Percentiles rank a stretch among this genome's conserved stretches.
These are phyloP conservation scores for Bellardia bayeri DNA, from an alignment of 2,888 invertebrate species.

Conservation along the genomic window DNA sequence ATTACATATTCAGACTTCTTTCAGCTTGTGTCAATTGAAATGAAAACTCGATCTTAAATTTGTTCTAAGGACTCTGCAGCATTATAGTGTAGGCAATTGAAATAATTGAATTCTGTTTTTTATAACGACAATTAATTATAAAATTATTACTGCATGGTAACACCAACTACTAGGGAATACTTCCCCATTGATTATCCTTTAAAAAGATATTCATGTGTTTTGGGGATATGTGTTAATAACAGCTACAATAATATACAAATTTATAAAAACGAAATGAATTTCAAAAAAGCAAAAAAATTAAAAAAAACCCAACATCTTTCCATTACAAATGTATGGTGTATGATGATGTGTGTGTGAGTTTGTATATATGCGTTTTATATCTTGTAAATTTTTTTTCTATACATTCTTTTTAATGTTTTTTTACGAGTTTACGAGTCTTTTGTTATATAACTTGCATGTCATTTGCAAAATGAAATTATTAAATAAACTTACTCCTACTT, in stretches of 20 bases:
- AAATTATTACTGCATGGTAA: neutral
- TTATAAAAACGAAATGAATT: slow-evolving; percentile 47
- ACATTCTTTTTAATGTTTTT: slow-evolving; percentile 64
- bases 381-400: slow-evolving; percentile 28
- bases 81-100: too few species aligned
- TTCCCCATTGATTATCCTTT: slow-evolving; percentile 44
- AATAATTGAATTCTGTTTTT: too few species aligned
- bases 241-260: slow-evolving; percentile 47
- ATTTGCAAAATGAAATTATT: slow-evolving; percentile 82
- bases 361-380: neutral
- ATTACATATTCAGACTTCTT: too few species aligned
- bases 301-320: slow-evolving; percentile 48
- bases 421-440: slow-evolving; percentile 79
- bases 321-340: neutral
- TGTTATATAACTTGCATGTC: slow-evolving; percentile 82
- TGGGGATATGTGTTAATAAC: slow-evolving; percentile 61
- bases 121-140: too few species aligned
- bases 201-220: slow-evolving; percentile 46
- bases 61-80: too few species aligned
- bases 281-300: slow-evolving; percentile 11
- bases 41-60: too few species aligned
- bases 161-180: neutral
- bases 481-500: slow-evolving; percentile 77
- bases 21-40: too few species aligned
- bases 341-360: neutral